phyloP scores from a whole-genome alignment of 1,140 invertebrate genomes.

The Apis florea region DNA sequence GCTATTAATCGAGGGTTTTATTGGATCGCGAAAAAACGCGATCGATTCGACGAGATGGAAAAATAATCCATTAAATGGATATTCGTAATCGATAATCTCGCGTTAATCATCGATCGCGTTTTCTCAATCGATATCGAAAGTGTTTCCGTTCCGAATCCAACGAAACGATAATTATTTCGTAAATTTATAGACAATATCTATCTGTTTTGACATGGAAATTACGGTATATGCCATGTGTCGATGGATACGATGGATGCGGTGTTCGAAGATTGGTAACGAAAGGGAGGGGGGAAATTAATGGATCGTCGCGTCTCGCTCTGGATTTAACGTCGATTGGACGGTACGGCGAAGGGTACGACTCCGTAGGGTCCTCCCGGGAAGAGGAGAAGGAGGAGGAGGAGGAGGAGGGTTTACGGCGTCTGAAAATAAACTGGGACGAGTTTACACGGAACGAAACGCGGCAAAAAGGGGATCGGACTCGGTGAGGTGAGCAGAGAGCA shows the following conservation, averaged over 20 bases:
- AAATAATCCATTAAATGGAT: conserved; percentile 9
- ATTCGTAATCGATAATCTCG: not conserved
- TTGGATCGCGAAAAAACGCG: conserved; percentile 3
- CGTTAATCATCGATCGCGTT: not conserved
- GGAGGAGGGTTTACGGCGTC: conserved; percentile 6
- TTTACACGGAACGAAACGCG: conserved; percentile 57
- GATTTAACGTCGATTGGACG: too few relatives aligned
- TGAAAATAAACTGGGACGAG: conserved; percentile 68
- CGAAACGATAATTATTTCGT: not conserved
- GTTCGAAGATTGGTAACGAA: not conserved
- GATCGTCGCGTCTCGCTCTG: too few relatives aligned
- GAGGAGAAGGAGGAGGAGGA: too few relatives aligned
- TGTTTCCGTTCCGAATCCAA: too few relatives aligned
- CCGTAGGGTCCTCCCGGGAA: not conserved
- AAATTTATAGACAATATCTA: not conserved
- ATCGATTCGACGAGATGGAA: conserved; percentile 6
- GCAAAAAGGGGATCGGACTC: conserved; percentile 61
- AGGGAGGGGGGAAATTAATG: not conserved
- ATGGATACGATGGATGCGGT: not conserved
- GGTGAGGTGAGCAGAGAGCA: conserved; percentile 55
- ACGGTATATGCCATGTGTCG: not conserved
- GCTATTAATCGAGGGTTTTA: not conserved
- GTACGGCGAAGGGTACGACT: too few relatives aligned
- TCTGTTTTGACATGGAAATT: not conserved
- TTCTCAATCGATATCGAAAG: not conserved